Conservation (phyloP, 2,888 invertebrate genomes). For the Phyllotreta striolata region DNA sequence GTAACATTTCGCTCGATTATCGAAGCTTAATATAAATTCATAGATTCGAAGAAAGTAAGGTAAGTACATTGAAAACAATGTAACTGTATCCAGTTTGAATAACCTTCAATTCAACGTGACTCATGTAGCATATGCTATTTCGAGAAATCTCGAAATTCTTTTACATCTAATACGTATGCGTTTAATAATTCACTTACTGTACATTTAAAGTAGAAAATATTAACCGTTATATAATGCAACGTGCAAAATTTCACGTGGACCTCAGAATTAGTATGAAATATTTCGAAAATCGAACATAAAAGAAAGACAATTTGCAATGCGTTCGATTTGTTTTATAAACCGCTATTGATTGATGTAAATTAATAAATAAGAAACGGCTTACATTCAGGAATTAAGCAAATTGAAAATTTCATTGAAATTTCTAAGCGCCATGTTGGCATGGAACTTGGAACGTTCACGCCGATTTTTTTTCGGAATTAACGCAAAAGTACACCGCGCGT, state of each 20-base stretch:
- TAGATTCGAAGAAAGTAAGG: too few species aligned
- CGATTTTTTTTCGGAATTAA: conserved; percentile 49
- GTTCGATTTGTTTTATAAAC: neutral
- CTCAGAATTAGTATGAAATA: conserved; percentile 11
- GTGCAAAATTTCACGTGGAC: conserved; percentile 51
- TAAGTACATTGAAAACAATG: neutral
- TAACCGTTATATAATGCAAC: conserved; percentile 47
- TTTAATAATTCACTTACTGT: neutral
- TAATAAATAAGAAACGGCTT: neutral
- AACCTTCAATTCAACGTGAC: conserved; percentile 42
- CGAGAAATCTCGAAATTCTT: neutral
- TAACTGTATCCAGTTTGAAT: conserved; percentile 24
- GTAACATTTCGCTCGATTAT: neutral
- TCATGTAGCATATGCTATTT: conserved; percentile 36
- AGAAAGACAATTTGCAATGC: neutral
- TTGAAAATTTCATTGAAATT: conserved; percentile 30
- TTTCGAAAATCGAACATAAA: neutral
- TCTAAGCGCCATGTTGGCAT: conserved; percentile 68
- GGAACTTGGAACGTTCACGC: conserved; percentile 60
- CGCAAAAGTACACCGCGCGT: conserved; percentile 44
- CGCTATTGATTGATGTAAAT: neutral
- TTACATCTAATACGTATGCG: neutral
- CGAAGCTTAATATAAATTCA: too few species aligned
- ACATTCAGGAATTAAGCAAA: neutral
- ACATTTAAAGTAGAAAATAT: conserved; percentile 7